Evolutionary conservation across 2,888 invertebrate species (phyloP).

Genomic region (Latrodectus elegans): DNA sequence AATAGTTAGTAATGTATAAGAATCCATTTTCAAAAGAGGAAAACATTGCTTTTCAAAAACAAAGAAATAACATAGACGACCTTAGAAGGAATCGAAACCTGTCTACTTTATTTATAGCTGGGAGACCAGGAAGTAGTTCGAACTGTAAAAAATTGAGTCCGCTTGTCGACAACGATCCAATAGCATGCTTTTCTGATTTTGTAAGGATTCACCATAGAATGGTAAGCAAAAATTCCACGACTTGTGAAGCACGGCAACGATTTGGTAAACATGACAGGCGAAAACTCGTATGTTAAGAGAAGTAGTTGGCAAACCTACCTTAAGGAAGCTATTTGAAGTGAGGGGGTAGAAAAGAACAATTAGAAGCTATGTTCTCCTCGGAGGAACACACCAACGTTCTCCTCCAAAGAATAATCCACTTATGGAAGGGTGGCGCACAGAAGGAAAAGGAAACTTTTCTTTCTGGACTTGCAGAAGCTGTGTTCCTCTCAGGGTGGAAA

Average conservation of each 20-base stretch:
- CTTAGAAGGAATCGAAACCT: background rate
- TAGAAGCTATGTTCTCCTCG: conserved; percentile 38
- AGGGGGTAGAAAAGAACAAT: conserved; percentile 15
- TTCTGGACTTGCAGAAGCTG: conserved; percentile 4
- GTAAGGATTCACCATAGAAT: no score
- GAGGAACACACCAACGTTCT: conserved; percentile 18
- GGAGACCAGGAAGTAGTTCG: background rate
- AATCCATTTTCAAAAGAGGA: no score
- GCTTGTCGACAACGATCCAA: background rate
- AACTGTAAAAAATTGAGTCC: background rate
- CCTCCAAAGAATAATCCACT: conserved; percentile 28
- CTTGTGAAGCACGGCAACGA: no score
- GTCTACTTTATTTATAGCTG: background rate
- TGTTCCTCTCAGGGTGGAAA: background rate
- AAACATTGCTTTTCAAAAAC: background rate
- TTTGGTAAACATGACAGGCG: background rate
- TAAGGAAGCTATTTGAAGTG: background rate
- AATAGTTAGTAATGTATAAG: no score
- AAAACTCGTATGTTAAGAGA: background rate
- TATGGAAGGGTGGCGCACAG: conserved; percentile 12
- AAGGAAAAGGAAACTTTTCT: conserved; percentile 43
- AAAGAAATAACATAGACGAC: background rate
- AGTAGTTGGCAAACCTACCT: background rate
- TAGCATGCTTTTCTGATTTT: no score
- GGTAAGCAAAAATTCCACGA: no score